These are phyloP conservation scores for Melangyna quadrimaculata DNA, from an alignment of 2,888 invertebrate genomes.

Conservation along the genomic window DNA sequence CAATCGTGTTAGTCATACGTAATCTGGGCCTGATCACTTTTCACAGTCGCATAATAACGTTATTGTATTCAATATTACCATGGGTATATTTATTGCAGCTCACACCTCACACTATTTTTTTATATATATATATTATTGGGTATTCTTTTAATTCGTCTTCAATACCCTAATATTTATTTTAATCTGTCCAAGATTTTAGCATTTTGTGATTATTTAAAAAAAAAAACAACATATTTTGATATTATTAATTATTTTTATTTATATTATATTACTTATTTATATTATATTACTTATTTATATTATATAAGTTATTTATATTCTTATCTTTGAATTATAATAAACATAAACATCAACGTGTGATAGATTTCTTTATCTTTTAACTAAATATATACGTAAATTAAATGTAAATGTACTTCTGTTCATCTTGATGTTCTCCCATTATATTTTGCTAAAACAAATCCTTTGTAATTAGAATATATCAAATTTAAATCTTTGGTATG, in stretches of 20 bases:
- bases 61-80: too few species aligned
- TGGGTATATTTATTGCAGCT: too few species aligned
- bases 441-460: neutral
- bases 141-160: too few species aligned
- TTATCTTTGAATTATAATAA: constrained; percentile 51
- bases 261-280: neutral
- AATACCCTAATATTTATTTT: too few species aligned
- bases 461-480: neutral
- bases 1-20: too few species aligned
- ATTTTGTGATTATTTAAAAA: too few species aligned
- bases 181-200: too few species aligned
- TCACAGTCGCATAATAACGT: too few species aligned
- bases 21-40: too few species aligned
- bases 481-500: neutral
- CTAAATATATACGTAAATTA: constrained; percentile 35
- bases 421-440: neutral
- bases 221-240: constrained; percentile 51
- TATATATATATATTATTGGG: too few species aligned
- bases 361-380: constrained; percentile 17
- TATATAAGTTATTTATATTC: constrained; percentile 44
- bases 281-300: constrained; percentile 21
- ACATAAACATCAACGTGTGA: constrained; percentile 57
- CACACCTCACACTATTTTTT: too few species aligned
- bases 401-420: neutral
- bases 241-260: constrained; percentile 6